These are phyloP conservation scores for Lacerta bilineata DNA, from an alignment of 2,797 vertebrate genomes.

Conservation along the genomic window DNA sequence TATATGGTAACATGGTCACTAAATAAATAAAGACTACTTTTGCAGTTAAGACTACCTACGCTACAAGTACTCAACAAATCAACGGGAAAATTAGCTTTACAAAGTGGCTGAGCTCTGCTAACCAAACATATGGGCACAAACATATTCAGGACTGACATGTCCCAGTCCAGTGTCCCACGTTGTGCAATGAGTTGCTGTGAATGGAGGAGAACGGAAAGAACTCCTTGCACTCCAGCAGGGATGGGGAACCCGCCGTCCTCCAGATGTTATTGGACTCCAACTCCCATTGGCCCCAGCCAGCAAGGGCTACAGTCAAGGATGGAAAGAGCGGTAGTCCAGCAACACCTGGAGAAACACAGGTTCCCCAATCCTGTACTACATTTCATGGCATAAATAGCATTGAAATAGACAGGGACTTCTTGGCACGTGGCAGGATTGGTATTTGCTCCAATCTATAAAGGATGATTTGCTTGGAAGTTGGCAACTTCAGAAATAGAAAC, in stretches of 20 bases:
- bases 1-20: conserved; percentile 37
- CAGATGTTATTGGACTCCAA: background rate
- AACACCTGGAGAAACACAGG: background rate
- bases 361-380: background rate
- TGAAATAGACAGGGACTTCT: background rate
- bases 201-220: background rate
- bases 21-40: conserved; percentile 50
- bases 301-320: background rate
- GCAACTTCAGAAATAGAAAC: background rate
- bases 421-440: background rate
- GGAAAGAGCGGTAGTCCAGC: background rate
- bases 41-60: conserved; percentile 35
- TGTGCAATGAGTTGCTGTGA: background rate
- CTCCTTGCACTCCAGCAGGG: background rate
- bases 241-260: background rate
- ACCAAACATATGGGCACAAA: background rate
- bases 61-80: conserved; percentile 38
- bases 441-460: background rate
- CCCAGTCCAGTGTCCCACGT: background rate
- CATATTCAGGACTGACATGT: background rate
- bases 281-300: background rate
- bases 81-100: background rate
- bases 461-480: background rate
- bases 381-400: background rate
- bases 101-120: background rate